Evolutionary conservation across 1,140 invertebrate genomes (phyloP), one percentile per base, ranked within the genome.

Genomic region (Sycobia sp.): DNA sequence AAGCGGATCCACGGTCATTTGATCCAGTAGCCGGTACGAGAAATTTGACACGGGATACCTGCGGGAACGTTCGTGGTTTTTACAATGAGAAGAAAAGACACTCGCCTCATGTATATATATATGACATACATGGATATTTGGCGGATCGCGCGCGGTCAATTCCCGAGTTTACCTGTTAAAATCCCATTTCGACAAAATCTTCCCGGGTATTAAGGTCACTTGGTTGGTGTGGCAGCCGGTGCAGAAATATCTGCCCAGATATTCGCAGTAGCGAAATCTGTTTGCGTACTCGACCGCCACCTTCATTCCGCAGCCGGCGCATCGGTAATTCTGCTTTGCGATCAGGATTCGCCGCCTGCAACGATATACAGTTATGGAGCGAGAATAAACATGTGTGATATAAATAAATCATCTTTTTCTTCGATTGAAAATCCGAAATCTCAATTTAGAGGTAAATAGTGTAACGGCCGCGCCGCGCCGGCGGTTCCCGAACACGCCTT

Each of bases 231-330:
- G 93, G 75, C 94, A 96, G 29, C 91, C 91, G 7, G 92, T 93
- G 75, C 94, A 96, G 77, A 95, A 93, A 79, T 92, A 94, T 71
- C 92, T 88, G 14, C 92, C 92, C 46, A 94, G 81, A 76, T 96
- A 96, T 72, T 92, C 86, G 76, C 94, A 96, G 72, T 92, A 93
- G 9, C 91, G 84, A 77, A 89, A 90, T 68, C 87, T 85, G 22
- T 87, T 86, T 10, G 89, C 85, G 72, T 91, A 91, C 57, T 87
- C 86, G 63, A 84, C 77, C 3, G 89, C 87, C 10, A 94, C 90
- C 69, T 87, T 88, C 82, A 90, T 90, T 0, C 93, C 91, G 83
- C 93, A 95, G 11, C 93, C 93, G 51, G 92, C 91, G 82, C 93
- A 96, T 25, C 90, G 82, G 67, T 89, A 90, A 70, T 90, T 90